A percentile compares a stretch with the other conserved stretches of the same genome.
These are phyloP conservation scores for Piaya cayana DNA, from an alignment of 2,113 vertebrate genomes.

Conservation along the genomic window DNA sequence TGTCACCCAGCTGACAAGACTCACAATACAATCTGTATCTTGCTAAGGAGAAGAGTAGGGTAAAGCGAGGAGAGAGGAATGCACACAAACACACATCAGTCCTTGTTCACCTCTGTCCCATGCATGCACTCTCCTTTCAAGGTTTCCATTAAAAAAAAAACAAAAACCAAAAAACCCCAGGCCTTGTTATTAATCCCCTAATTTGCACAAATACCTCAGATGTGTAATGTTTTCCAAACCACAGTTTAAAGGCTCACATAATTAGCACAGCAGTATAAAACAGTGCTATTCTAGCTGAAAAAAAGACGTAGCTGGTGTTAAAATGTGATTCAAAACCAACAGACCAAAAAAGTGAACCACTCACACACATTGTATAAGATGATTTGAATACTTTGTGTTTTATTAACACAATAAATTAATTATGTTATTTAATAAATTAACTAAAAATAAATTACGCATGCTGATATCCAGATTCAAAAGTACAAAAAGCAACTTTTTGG, in stretches of 20 bases:
- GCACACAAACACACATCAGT: background rate
- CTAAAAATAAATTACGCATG: background rate
- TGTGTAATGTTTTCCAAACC: conserved; percentile 52
- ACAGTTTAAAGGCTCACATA: conserved; percentile 26
- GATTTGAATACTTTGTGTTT: conserved; percentile 6
- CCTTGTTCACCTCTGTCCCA: background rate
- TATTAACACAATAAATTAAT: background rate
- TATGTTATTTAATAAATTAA: background rate
- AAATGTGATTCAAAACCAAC: background rate
- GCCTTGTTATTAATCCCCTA: conserved; percentile 31
- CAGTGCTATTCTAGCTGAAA: background rate
- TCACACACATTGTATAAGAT: background rate
- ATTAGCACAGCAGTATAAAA: conserved; percentile 36
- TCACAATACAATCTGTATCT: accelerated
- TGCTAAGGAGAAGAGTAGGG: background rate
- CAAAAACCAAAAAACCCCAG: background rate
- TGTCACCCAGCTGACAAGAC: background rate
- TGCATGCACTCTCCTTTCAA: background rate
- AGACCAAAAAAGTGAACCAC: background rate
- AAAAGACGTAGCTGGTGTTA: background rate
- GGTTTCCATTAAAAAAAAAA: background rate
- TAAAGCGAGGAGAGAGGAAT: background rate
- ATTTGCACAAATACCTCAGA: conserved; percentile 34
- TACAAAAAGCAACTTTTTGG: background rate
- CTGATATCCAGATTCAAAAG: background rate